Conservation (phyloP, 2,113 vertebrate species). For the Diglossa brunneiventris region DNA sequence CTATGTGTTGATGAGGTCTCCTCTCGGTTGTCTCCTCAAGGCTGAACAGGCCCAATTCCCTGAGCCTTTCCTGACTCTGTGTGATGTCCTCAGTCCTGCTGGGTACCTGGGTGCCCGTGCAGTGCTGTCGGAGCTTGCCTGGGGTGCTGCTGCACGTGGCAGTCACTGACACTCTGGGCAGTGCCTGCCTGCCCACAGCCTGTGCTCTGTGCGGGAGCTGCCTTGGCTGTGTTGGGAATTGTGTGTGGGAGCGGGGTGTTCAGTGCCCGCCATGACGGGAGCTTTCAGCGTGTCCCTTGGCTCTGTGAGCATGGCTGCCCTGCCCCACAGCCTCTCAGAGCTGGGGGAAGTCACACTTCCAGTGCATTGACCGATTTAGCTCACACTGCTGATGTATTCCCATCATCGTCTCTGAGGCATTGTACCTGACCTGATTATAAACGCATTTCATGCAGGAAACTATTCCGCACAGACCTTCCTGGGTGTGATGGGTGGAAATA, state of each 20-base stretch:
- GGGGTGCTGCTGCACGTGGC: not conserved
- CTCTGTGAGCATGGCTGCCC: fast-evolving
- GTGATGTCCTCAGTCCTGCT: fast-evolving
- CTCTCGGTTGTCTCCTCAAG: not conserved
- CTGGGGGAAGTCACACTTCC: not conserved
- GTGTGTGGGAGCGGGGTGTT: fast-evolving
- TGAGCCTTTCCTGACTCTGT: too few relatives aligned
- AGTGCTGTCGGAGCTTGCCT: fast-evolving
- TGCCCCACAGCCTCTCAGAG: not conserved
- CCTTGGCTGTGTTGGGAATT: fast-evolving
- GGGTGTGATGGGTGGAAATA: not conserved
- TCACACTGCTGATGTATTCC: not conserved
- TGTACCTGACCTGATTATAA: not conserved
- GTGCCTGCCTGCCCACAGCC: not conserved
- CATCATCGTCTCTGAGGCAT: not conserved
- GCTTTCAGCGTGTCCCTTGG: not conserved
- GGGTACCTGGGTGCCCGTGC: fast-evolving
- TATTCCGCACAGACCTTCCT: not conserved
- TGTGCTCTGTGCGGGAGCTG: not conserved
- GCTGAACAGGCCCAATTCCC: not conserved
- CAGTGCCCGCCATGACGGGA: fast-evolving
- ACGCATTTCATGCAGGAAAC: not conserved
- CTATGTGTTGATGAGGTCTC: fast-evolving
- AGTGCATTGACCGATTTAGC: not conserved
- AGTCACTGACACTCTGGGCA: fast-evolving